Evolutionary conservation across 2,888 invertebrate species (phyloP).

Genomic region (Dolomedes plantarius): DNA sequence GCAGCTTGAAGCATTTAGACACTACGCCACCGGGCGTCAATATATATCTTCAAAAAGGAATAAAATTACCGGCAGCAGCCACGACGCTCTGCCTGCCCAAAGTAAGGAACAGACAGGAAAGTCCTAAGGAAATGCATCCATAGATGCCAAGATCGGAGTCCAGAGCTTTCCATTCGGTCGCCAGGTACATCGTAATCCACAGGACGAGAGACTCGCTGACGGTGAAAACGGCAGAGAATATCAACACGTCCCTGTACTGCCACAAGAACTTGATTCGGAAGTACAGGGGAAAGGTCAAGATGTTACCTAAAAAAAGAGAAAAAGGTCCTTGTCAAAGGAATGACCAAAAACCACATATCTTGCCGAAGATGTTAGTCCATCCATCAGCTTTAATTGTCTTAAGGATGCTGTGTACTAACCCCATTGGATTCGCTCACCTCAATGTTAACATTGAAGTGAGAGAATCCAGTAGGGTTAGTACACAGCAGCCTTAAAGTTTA

Average conservation of each 20-base stretch:
- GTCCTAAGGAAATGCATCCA: conserved; percentile 27
- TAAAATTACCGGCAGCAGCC: conserved; percentile 34
- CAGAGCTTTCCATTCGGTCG: conserved; percentile 15
- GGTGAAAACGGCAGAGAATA: conserved; percentile 6
- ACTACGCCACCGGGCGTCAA: too few relatives aligned
- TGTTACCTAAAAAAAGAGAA: conserved; percentile 33
- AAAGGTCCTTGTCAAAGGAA: too few relatives aligned
- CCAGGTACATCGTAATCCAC: conserved; percentile 20
- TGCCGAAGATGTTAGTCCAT: too few relatives aligned
- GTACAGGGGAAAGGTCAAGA: conserved; percentile 2
- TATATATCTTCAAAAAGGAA: too few relatives aligned
- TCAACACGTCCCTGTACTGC: conserved; percentile 24
- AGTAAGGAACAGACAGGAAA: conserved; percentile 31
- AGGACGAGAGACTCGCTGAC: background rate
- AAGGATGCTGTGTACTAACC: too few relatives aligned
- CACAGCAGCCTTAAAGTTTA: too few relatives aligned
- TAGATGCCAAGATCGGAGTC: conserved; percentile 38
- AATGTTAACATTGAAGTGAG: too few relatives aligned
- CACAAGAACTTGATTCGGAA: conserved; percentile 24
- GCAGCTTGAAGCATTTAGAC: too few relatives aligned
- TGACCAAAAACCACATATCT: too few relatives aligned
- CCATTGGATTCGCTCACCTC: too few relatives aligned
- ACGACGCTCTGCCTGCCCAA: conserved; percentile 7
- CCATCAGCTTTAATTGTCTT: too few relatives aligned
- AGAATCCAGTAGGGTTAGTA: too few relatives aligned